Evolutionary conservation across 1,140 invertebrate genomes (phyloP).

Genomic region (Copidosoma floridanum): DNA sequence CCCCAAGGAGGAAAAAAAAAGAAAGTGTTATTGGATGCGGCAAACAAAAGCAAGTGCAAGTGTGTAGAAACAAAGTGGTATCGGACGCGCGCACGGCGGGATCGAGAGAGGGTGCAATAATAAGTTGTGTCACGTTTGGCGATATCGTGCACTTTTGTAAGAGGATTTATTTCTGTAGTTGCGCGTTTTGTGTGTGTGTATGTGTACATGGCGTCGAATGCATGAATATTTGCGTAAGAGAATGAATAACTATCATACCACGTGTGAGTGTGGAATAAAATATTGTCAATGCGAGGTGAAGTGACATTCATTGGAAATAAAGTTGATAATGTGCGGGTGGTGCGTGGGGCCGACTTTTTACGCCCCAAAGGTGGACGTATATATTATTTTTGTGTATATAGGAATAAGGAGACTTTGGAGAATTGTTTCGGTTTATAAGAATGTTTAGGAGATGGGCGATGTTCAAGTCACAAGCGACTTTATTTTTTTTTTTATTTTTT

Average conservation of each 20-base stretch:
- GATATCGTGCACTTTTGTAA: conserved; percentile 13
- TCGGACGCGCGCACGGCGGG: no score
- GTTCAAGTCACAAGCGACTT: no score
- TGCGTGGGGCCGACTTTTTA: conserved; percentile 5
- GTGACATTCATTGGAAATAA: conserved; percentile 1
- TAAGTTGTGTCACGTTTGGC: conserved; percentile 16
- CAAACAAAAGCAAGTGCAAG: no score
- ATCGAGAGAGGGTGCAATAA: conserved; percentile 7
- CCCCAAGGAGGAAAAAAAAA: no score
- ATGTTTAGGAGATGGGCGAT: no score
- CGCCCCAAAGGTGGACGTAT: neutral
- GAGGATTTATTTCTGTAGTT: neutral
- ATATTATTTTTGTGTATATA: conserved; percentile 20
- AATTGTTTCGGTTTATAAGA: conserved; percentile 10
- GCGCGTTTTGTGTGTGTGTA: neutral
- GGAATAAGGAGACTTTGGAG: neutral
- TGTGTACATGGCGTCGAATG: neutral
- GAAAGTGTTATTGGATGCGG: no score
- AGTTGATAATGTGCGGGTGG: neutral
- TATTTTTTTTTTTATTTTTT: neutral
- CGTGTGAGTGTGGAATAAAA: neutral
- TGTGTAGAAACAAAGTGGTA: no score
- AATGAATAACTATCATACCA: neutral
- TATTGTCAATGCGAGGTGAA: neutral
- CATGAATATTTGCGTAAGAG: neutral